A percentile compares a stretch with the other conserved stretches of the same genome.
Evolutionary conservation across 2,888 invertebrate species (phyloP).

Genomic region (Trisateles emortualis): DNA sequence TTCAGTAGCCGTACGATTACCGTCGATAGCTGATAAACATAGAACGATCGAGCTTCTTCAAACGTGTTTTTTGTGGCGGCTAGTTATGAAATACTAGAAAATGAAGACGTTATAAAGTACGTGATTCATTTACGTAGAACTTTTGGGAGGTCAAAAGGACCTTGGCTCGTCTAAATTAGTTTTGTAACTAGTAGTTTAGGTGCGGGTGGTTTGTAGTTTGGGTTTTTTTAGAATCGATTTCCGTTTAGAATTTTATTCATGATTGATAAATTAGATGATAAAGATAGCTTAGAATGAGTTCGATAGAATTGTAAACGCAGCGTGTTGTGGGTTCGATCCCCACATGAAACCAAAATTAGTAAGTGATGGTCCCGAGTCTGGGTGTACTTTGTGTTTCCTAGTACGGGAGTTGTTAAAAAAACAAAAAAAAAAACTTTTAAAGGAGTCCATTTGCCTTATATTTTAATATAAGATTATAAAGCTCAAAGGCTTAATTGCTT

Average conservation of each 20-base stretch:
- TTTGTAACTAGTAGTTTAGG: constrained; percentile 19
- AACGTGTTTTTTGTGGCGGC: constrained; percentile 51
- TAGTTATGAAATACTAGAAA: constrained; percentile 51
- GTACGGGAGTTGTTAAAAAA: no score
- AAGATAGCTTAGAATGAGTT: not conserved
- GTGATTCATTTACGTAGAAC: constrained; percentile 52
- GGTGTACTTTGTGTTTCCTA: no score
- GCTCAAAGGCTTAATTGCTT: no score
- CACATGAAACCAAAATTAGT: no score
- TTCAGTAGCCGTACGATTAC: constrained; percentile 53
- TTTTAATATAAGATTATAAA: no score
- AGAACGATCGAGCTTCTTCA: constrained; percentile 22
- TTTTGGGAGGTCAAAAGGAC: constrained; percentile 42
- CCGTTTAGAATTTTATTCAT: constrained; percentile 2
- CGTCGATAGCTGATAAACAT: constrained; percentile 51
- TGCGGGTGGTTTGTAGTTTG: constrained; percentile 23
- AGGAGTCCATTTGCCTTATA: no score
- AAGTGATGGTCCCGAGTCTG: no score
- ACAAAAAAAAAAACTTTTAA: no score
- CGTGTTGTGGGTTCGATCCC: no score
- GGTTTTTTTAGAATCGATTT: constrained; percentile 33
- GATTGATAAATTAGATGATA: not conserved
- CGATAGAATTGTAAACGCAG: no score
- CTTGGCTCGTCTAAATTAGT: constrained; percentile 25
- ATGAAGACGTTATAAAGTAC: constrained; percentile 61